Percentiles rank a stretch among this genome's conserved stretches.
phyloP scores from a whole-genome alignment of 2,113 vertebrate genomes.

The Nesogale talazaci region DNA sequence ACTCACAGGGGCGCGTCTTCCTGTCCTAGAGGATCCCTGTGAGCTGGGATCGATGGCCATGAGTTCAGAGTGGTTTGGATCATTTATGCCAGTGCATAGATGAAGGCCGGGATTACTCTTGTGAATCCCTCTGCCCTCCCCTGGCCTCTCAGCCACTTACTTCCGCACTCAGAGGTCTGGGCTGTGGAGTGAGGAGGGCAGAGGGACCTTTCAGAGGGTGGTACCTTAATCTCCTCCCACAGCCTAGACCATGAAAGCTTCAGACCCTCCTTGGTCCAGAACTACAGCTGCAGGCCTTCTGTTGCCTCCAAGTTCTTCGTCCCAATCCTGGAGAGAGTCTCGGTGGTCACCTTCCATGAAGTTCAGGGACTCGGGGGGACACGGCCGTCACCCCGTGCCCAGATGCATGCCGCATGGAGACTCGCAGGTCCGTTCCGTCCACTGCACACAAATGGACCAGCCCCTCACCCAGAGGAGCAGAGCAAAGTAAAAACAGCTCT shows the following conservation, averaged over 20 bases:
- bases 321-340: neutral
- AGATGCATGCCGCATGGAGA: neutral
- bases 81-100: neutral
- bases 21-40: too few species aligned
- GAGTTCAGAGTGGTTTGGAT: neutral
- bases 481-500: neutral
- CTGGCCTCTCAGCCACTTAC: neutral
- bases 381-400: neutral
- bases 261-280: neutral
- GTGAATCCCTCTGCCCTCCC: neutral
- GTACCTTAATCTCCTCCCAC: neutral
- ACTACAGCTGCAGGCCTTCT: neutral
- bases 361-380: neutral
- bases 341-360: neutral
- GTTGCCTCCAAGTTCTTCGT: neutral
- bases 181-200: neutral
- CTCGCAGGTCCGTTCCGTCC: neutral
- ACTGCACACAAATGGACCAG: neutral
- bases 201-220: neutral
- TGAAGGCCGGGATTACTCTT: neutral
- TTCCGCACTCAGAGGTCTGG: neutral
- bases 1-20: too few species aligned
- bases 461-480: neutral
- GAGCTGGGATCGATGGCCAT: too few species aligned
- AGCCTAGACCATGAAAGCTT: neutral